Evolutionary conservation across 2,797 vertebrate genomes (phyloP).

Genomic region (Picus viridis): DNA sequence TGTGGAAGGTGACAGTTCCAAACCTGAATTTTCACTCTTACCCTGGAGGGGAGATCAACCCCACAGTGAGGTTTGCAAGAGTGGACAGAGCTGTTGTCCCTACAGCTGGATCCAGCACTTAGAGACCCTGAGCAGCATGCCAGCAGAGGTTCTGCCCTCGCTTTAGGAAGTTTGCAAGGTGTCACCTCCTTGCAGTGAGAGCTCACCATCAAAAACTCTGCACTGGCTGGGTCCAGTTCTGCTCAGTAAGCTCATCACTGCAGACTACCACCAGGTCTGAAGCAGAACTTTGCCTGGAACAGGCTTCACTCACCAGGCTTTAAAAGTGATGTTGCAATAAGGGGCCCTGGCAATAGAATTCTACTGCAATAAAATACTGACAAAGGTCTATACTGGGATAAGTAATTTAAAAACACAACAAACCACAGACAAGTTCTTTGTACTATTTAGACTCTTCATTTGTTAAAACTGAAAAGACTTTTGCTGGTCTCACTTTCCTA

Average conservation of each 20-base stretch:
- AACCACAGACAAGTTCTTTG: slow-evolving; percentile 33
- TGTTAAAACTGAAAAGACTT: slow-evolving; percentile 60
- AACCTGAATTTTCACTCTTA: neutral
- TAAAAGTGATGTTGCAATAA: slow-evolving; percentile 59
- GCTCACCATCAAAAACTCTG: neutral
- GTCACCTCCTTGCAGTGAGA: neutral
- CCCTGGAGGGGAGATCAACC: neutral
- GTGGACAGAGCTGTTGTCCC: neutral
- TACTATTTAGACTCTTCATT: slow-evolving; percentile 65
- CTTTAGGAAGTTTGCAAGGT: neutral
- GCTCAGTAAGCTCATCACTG: neutral
- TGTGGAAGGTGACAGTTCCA: slow-evolving; percentile 27
- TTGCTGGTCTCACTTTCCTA: slow-evolving; percentile 60
- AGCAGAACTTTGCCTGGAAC: slow-evolving; percentile 45
- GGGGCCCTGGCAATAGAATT: slow-evolving; percentile 65
- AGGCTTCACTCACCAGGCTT: slow-evolving; percentile 42
- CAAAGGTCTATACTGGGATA: slow-evolving; percentile 66
- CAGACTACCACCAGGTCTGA: slow-evolving; percentile 28
- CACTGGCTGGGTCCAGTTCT: neutral
- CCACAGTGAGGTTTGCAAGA: neutral
- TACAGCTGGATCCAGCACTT: neutral
- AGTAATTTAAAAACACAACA: slow-evolving; percentile 42
- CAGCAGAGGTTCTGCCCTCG: neutral
- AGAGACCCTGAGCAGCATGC: neutral
- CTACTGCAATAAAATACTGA: slow-evolving; percentile 69